Evolutionary conservation across 2,888 invertebrate genomes (phyloP).

Genomic region (Petrolisthes cinctipes): DNA sequence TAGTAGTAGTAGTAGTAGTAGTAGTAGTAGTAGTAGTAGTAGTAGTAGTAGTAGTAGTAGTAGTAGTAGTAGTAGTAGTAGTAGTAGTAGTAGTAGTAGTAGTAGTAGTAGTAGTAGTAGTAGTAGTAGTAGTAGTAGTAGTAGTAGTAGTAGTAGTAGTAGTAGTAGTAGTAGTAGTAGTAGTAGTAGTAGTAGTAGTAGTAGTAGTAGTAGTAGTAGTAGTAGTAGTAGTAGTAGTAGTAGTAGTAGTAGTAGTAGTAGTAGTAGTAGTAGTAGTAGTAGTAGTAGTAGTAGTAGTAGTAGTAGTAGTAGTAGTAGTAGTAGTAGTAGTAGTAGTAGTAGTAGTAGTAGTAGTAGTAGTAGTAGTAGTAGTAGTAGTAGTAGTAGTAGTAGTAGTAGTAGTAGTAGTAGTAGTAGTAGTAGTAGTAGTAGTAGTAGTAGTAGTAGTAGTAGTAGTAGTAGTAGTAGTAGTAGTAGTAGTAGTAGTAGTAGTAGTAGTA

Average conservation of each 20-base stretch:
- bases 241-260: conserved; percentile 22
- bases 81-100: too few relatives aligned
- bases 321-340: conserved; percentile 24
- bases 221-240: conserved; percentile 21
- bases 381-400: conserved; percentile 24
- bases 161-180: too few relatives aligned
- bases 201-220: too few relatives aligned
- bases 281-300: conserved; percentile 20
- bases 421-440: conserved; percentile 22
- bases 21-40: too few relatives aligned
- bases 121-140: too few relatives aligned
- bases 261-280: conserved; percentile 24
- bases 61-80: too few relatives aligned
- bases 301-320: conserved; percentile 18
- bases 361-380: conserved; percentile 20
- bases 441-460: conserved; percentile 26
- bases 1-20: too few relatives aligned
- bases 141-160: too few relatives aligned
- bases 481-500: too few relatives aligned
- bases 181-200: too few relatives aligned
- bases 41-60: too few relatives aligned
- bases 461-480: conserved; percentile 28
- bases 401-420: conserved; percentile 22
- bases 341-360: conserved; percentile 20
- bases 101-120: too few relatives aligned